These are phyloP conservation scores for Campoplex nolae DNA, from an alignment of 2,888 invertebrate species.

Conservation along the genomic window DNA sequence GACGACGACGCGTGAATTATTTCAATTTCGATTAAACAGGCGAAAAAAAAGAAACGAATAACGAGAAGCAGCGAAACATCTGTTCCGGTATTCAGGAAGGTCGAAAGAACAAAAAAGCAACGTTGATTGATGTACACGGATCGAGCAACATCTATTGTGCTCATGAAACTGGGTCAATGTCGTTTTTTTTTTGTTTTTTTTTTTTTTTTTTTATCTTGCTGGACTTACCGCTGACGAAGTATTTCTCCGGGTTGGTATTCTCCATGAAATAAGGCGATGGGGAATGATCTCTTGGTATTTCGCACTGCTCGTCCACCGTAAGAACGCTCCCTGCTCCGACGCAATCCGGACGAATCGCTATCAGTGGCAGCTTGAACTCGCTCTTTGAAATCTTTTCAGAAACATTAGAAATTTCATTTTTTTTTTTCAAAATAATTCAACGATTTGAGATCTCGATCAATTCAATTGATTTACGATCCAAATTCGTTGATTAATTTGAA, in stretches of 20 bases:
- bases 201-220: neutral
- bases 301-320: conserved; percentile 87
- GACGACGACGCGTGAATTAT: conserved; percentile 27
- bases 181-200: neutral
- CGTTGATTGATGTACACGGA: neutral
- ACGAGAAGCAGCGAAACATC: neutral
- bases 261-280: conserved; percentile 90
- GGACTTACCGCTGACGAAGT: conserved; percentile 87
- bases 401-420: neutral
- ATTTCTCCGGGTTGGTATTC: conserved; percentile 87
- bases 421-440: no score
- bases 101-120: neutral
- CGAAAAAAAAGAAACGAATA: conserved; percentile 26
- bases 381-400: conserved; percentile 87
- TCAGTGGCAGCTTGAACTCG: conserved; percentile 89
- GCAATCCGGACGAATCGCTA: conserved; percentile 89
- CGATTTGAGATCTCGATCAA: no score
- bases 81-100: conserved; percentile 40
- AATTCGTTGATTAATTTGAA: no score
- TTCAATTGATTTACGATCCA: no score
- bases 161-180: conserved; percentile 55
- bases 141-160: conserved; percentile 38
- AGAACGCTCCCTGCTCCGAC: conserved; percentile 88
- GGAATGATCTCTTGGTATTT: conserved; percentile 87
- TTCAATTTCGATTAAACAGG: conserved; percentile 43